Evolutionary conservation across 2,888 invertebrate genomes (phyloP), one percentile per base, ranked within the genome.

Genomic region (Chloromyia formosa): DNA sequence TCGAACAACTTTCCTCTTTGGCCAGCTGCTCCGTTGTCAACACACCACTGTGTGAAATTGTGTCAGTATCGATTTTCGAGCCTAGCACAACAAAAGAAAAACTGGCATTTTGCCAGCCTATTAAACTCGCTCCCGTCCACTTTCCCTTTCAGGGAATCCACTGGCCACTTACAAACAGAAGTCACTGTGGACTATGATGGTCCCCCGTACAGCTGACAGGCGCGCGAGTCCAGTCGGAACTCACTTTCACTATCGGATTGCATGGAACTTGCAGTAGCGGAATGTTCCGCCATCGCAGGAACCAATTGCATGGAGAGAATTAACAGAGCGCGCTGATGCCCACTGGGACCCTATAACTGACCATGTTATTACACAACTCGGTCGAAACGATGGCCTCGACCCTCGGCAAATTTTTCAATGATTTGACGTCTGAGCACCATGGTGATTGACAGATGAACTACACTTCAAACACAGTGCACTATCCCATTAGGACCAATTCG

Each of bases 331-430:
- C 27, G 27, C 2, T 7, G 27, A 35, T 7, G 2, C 27, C 7
- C 27, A 35, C 27, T 35, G 27, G 3, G 27, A 35, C 27, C 27
- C 27, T 35, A 35, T 35, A 35, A 35, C 7, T 35, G 27, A 35
- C 23, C 27, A 69, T 23, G 42, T 69, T 69, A 69, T 69, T 69
- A 69, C 69, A 69, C 69, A 69, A 69, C 35, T 1, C 16, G 7
- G 7, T 35, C 7, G 27, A 49, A 49, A 12, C 42, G 42, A 35
- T 35, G 62, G 62, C 62, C 62, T 62, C 62, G 62, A 40, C 62
- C 62, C 62, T 40, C 40, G 42, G 40, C 62, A 35, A 35, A 35
- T 35, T 35, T 42, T 22, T 16, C 16, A 27, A 10, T 27, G 35
- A 16, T 69, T 54, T 69, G 69, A 69, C 69, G 22, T 45, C 14